Conservation (phyloP, 2,113 vertebrate genomes). For the Indicator indicator region DNA sequence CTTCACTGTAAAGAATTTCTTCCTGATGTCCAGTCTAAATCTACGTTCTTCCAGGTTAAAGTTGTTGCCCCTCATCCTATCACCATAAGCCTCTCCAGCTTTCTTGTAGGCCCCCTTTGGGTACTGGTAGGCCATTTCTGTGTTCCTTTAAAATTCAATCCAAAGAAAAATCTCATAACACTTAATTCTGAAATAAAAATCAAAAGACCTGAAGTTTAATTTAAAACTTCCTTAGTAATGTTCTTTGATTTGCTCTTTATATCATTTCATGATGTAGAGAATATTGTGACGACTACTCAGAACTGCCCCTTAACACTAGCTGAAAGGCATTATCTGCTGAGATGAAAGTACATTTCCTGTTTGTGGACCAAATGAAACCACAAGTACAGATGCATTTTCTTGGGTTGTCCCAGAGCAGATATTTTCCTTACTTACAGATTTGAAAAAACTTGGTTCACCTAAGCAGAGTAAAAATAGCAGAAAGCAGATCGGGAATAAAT, state of each 20-base stretch:
- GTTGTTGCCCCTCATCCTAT: too few species aligned
- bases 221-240: not conserved
- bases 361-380: not conserved
- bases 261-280: not conserved
- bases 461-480: not conserved
- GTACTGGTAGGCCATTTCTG: too few species aligned
- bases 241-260: not conserved
- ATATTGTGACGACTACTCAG: not conserved
- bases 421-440: not conserved
- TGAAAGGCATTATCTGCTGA: not conserved
- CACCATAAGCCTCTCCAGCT: too few species aligned
- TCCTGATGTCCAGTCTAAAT: too few species aligned
- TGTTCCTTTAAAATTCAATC: not conserved
- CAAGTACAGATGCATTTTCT: not conserved
- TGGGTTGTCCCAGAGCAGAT: not conserved
- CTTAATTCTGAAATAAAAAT: not conserved
- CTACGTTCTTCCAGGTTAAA: too few species aligned
- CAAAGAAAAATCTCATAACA: not conserved
- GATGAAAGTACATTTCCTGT: not conserved
- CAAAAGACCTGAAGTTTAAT: not conserved
- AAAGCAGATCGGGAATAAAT: not conserved
- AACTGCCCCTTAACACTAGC: not conserved
- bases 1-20: too few species aligned
- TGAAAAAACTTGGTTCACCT: not conserved
- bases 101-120: too few species aligned